These are phyloP conservation scores for Sinocyclocheilus anshuiensis DNA, from an alignment of 2,113 vertebrate species.

Conservation along the genomic window DNA sequence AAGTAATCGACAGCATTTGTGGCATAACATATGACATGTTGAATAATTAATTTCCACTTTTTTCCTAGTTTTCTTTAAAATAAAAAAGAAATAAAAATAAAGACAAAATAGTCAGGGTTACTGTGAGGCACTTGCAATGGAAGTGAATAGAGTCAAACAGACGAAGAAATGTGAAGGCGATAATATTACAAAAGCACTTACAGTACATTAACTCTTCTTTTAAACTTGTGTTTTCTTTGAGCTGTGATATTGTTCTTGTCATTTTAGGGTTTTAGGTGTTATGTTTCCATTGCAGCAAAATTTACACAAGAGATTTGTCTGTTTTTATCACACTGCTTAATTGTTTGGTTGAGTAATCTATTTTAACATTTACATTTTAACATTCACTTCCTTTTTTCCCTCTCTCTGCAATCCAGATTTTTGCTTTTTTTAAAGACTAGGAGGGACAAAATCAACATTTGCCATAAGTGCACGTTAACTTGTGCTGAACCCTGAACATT, in stretches of 20 bases:
- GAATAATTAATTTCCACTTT: neutral
- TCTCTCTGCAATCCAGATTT: neutral
- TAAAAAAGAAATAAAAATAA: neutral
- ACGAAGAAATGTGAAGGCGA: too few species aligned
- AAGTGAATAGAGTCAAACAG: too few species aligned
- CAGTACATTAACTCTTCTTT: too few species aligned
- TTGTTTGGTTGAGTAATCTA: neutral
- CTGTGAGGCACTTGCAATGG: neutral
- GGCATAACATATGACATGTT: neutral
- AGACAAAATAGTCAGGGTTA: too few species aligned
- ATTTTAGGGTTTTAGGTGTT: neutral
- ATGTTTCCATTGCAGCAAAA: too few species aligned
- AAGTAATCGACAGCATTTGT: neutral
- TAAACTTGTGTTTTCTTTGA: too few species aligned
- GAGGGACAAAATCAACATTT: neutral
- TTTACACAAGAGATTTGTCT: neutral
- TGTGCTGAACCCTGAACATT: neutral
- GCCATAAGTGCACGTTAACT: slow-evolving; percentile 5
- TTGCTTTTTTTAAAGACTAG: neutral
- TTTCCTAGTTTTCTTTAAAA: neutral
- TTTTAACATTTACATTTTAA: neutral
- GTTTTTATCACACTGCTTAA: neutral
- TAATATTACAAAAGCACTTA: too few species aligned
- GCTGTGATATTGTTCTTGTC: too few species aligned
- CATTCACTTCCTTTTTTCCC: neutral